phyloP scores from a whole-genome alignment of 2,113 vertebrate species.

The Guaruba guarouba region DNA sequence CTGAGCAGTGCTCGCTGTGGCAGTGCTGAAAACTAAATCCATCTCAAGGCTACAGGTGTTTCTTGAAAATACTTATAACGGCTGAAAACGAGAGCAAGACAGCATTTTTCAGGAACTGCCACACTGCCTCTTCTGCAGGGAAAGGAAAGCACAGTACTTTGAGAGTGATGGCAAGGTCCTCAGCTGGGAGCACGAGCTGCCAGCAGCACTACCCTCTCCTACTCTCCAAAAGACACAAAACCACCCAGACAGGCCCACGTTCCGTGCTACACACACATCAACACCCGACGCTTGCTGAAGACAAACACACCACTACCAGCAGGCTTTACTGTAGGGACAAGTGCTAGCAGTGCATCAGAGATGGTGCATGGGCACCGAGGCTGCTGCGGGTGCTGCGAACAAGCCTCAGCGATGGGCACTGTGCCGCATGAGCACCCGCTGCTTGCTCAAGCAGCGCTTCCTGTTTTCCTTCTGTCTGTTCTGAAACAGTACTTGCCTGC shows the following conservation, averaged over 20 bases:
- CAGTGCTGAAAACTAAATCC: neutral
- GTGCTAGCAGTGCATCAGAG: rapidly evolving
- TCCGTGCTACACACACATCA: rapidly evolving
- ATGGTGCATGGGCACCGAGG: rapidly evolving
- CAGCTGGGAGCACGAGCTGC: rapidly evolving
- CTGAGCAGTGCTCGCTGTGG: neutral
- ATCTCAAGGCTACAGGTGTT: neutral
- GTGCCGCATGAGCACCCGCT: rapidly evolving
- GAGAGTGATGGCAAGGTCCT: rapidly evolving
- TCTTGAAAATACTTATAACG: too few species aligned
- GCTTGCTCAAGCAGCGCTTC: neutral
- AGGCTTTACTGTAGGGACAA: neutral
- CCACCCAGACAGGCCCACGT: neutral
- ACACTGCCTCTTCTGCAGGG: neutral
- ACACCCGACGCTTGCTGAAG: neutral
- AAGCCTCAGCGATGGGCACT: rapidly evolving
- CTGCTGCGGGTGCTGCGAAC: rapidly evolving
- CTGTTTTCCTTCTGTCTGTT: neutral
- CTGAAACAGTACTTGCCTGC: rapidly evolving
- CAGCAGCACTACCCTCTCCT: neutral
- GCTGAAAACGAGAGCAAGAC: neutral
- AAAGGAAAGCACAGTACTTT: neutral
- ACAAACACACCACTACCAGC: rapidly evolving
- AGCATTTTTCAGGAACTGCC: neutral
- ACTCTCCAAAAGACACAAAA: rapidly evolving